phyloP scores from a whole-genome alignment of 2,797 vertebrate species.

The Gorsachius magnificus region DNA sequence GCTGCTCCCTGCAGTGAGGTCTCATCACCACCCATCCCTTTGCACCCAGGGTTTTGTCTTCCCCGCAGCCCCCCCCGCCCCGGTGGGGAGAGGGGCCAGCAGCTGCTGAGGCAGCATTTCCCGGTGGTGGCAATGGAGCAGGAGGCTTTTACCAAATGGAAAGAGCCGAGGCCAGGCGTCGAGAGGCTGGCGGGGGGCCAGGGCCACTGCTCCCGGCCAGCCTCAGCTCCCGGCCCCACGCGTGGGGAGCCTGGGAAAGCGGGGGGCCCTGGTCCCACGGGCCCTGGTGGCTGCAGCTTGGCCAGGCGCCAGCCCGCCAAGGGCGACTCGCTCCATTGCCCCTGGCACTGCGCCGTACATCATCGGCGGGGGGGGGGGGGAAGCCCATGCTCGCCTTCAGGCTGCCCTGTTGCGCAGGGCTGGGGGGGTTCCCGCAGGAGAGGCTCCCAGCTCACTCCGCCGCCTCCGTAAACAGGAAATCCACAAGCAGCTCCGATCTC shows the following conservation, averaged over 20 bases:
- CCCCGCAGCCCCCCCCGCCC: accelerated
- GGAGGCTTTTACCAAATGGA: slow-evolving; percentile 4
- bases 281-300: not conserved
- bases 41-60: not conserved
- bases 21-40: not conserved
- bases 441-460: not conserved
- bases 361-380: not conserved
- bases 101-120: slow-evolving; percentile 27
- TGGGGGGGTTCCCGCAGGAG: not conserved
- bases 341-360: not conserved
- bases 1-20: accelerated
- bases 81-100: accelerated
- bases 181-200: not conserved
- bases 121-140: not conserved
- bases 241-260: not conserved
- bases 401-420: not conserved
- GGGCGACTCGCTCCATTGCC: not conserved
- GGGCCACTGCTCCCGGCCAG: not conserved
- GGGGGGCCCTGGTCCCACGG: not conserved
- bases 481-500: not conserved
- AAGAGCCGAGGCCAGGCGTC: not conserved
- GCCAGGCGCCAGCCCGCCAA: accelerated
- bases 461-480: slow-evolving; percentile 65
- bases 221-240: not conserved
- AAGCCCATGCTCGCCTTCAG: not conserved